Evolutionary conservation across 2,888 invertebrate species (phyloP).

Genomic region (Octonoba sinensis): DNA sequence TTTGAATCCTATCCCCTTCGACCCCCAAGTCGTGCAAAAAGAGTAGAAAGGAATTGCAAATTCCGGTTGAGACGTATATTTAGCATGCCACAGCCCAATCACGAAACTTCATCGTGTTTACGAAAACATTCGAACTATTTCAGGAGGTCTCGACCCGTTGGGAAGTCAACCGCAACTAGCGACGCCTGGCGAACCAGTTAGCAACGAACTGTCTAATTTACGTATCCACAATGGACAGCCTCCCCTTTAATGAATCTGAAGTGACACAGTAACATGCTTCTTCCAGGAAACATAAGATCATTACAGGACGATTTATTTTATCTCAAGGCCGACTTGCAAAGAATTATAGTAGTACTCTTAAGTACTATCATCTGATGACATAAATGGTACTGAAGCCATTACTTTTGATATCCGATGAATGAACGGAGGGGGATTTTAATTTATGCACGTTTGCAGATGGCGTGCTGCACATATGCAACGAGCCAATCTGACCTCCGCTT

Average conservation of each 20-base stretch:
- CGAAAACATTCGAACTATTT: slow-evolving; percentile 52
- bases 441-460: too few species aligned
- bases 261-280: slow-evolving; percentile 63
- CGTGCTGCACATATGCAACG: too few species aligned
- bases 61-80: slow-evolving; percentile 60
- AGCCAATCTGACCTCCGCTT: too few species aligned
- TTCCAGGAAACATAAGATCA: slow-evolving; percentile 46
- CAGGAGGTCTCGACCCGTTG: slow-evolving; percentile 47
- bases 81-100: slow-evolving; percentile 60
- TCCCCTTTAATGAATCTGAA: slow-evolving; percentile 37
- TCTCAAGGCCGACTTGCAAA: slow-evolving; percentile 25
- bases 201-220: slow-evolving; percentile 48
- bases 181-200: slow-evolving; percentile 43
- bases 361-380: too few species aligned
- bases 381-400: too few species aligned
- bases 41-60: slow-evolving; percentile 23
- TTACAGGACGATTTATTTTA: slow-evolving; percentile 52
- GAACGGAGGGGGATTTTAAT: too few species aligned
- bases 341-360: too few species aligned
- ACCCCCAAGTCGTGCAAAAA: slow-evolving; percentile 40
- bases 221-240: slow-evolving; percentile 47
- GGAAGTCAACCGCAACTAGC: slow-evolving; percentile 35
- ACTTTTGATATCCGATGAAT: too few species aligned
- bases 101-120: slow-evolving; percentile 59
- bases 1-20: not conserved